These are phyloP conservation scores for Centroberyx gerrardi DNA, from an alignment of 2,797 vertebrate species.

Conservation along the genomic window DNA sequence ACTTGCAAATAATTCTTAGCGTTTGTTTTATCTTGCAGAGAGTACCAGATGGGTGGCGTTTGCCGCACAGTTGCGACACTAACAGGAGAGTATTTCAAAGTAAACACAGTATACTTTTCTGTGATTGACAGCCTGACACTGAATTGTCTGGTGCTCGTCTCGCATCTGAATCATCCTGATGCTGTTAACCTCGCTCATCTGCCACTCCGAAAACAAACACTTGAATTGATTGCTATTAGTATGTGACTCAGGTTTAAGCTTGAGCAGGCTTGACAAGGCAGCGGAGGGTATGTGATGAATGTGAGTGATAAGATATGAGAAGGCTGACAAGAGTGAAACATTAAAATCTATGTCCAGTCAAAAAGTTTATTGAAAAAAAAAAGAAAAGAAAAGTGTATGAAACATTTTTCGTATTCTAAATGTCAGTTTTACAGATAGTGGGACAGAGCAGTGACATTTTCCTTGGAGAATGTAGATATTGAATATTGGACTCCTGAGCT, in stretches of 20 bases:
- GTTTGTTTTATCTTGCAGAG: slow-evolving; percentile 2
- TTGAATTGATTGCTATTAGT: neutral
- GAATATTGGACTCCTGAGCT: neutral
- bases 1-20: neutral
- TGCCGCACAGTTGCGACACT: neutral
- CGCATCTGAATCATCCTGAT: too few relatives aligned
- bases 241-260: too few relatives aligned
- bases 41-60: neutral
- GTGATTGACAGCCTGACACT: neutral
- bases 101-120: too few relatives aligned
- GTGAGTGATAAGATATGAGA: neutral
- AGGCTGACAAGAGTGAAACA: neutral
- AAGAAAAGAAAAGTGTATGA: neutral
- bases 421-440: slow-evolving; percentile 9
- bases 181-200: too few relatives aligned
- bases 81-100: neutral
- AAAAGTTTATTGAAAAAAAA: too few relatives aligned
- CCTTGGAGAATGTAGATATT: neutral
- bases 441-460: slow-evolving; percentile 17
- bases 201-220: too few relatives aligned
- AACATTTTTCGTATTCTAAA: neutral
- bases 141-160: neutral
- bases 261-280: neutral
- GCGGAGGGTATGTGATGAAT: neutral
- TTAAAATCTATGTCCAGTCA: neutral